Base-by-base conservation (phyloP, 2,888 invertebrate genomes). In the Formica aserva region DNA sequence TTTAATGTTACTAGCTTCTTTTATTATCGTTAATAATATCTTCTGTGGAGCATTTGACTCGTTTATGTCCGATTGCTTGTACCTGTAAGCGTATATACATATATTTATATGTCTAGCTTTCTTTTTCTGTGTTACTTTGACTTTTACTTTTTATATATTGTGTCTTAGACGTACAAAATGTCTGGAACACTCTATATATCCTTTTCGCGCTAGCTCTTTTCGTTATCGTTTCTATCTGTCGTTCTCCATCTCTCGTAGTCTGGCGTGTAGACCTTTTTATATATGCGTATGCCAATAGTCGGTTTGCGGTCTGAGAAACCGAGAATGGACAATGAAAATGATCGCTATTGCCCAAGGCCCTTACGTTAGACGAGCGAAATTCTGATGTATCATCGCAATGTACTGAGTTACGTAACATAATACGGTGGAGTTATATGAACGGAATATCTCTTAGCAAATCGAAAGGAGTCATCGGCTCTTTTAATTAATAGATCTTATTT, bases 301-400 rank as follows among this genome's bases (percentile, higher is more conserved):
- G 29, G 32, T 35, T 32, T 62, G 75, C 55, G 80, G 84, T 85
- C 62, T 76, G 82, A 38, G 71, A 85, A 78, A 76, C 67, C 82
- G 74, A 81, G 71, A 52, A 63, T 57, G 67, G 48, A 80, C 75
- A 77, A 71, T 69, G 82, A 83, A 86, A 88, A 84, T 74, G 80
- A 81, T 83, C 82, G 81, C 69, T 71, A 63, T 71, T 69, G 63
- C 66, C 60, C 52, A 76, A 41, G 55, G 81, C 83, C 22, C 57
- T 77, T 65, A 76, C 13, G 35, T 75, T 71, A 60, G 69, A 67
- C 35, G 29, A 69, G 78, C 74, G 82, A 84, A 87, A 87, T 90
- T 83, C 83, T 84, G 83, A 84, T 65, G 82, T 86, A 85, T 85
- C 62, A 38, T 63, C 18, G 77, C 74, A 75, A 85, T 84, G 84